Base-by-base conservation (phyloP, 2,113 vertebrate species). In the Dissostichus mawsoni region DNA sequence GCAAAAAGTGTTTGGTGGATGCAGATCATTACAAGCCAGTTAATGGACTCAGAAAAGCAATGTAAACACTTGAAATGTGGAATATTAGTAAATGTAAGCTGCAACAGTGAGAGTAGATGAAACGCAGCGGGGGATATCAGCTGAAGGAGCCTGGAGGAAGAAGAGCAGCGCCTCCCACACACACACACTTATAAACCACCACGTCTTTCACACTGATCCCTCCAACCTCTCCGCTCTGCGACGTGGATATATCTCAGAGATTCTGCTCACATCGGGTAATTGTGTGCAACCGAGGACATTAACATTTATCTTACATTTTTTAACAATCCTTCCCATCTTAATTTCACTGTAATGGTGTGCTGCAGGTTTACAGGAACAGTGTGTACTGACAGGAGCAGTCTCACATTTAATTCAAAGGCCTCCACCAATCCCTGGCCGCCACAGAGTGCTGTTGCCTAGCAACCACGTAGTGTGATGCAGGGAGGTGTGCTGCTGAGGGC, bases 361-460 rank as follows among this genome's bases (percentile, higher is more conserved):
- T 74, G 79, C 44, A 69, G 72, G 77, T 78, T 61, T 71, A 68
- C 80, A 78, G 59, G 88, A 90, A 90, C 89, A 90, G 67, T 5
- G 48, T 85, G 91, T 93, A 85, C 91, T 86, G 83, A 83, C 84
- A 82, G 75, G 85, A 75, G 81, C 85, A 90, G 90, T 90, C 90
- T 93, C 89, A 85, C 87, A 73, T 84, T 82, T 90, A 87, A 91
- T 89, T 92, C 90, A 84, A 78, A 90, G 78, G 89, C 85, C 83
- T 92, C 90, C 85, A 70, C 94, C 94, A 95, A 95, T 95, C 88
- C 55, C 86, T 33, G 75, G 88, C 88, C 82, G 83, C 89, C 89
- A 83, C 89, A 78, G 92, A 95, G 95, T 89, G 92, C 82, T 89
- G 96, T 96, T 97, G 93, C 96, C 89, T 96, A 94, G 97, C 96